Percentiles rank a stretch among this genome's conserved stretches.
Evolutionary conservation across 2,888 invertebrate genomes (phyloP).

Genomic region (Calephelis perditalis): DNA sequence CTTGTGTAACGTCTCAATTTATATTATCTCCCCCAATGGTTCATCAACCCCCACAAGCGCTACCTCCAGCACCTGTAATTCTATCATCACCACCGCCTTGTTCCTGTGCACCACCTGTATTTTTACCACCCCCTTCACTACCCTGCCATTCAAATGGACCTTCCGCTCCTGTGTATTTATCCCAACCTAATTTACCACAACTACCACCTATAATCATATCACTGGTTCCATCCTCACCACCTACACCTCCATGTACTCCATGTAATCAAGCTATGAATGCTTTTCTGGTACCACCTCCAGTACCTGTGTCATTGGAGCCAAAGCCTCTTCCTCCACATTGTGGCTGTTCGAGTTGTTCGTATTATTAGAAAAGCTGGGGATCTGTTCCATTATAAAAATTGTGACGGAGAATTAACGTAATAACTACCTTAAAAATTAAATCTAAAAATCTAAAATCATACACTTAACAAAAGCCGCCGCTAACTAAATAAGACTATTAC

Average conservation of each 20-base stretch:
- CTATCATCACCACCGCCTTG: conserved; percentile 25
- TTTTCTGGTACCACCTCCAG: conserved; percentile 55
- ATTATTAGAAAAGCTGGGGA: conserved; percentile 9
- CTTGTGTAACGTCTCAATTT: conserved; percentile 1
- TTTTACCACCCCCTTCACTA: conserved; percentile 25
- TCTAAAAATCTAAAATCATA: too few species aligned
- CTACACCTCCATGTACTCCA: conserved; percentile 38
- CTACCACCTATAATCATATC: conserved; percentile 46
- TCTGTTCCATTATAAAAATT: neutral
- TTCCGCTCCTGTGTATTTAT: conserved; percentile 27
- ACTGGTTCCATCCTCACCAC: conserved; percentile 44
- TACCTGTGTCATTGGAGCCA: conserved; percentile 58
- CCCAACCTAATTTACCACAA: conserved; percentile 32
- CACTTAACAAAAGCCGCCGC: too few species aligned
- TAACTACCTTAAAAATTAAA: too few species aligned
- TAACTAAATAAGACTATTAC: too few species aligned
- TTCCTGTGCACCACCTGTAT: conserved; percentile 22
- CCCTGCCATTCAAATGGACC: conserved; percentile 18
- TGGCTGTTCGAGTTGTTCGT: conserved; percentile 29
- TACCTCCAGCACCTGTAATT: conserved; percentile 22
- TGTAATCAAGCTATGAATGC: conserved; percentile 58
- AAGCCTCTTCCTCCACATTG: conserved; percentile 44
- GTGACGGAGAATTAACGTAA: neutral
- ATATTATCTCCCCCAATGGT: neutral
- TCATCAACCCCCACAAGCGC: neutral